phyloP scores from a whole-genome alignment of 1,140 invertebrate species.

The Cyclina sinensis region DNA sequence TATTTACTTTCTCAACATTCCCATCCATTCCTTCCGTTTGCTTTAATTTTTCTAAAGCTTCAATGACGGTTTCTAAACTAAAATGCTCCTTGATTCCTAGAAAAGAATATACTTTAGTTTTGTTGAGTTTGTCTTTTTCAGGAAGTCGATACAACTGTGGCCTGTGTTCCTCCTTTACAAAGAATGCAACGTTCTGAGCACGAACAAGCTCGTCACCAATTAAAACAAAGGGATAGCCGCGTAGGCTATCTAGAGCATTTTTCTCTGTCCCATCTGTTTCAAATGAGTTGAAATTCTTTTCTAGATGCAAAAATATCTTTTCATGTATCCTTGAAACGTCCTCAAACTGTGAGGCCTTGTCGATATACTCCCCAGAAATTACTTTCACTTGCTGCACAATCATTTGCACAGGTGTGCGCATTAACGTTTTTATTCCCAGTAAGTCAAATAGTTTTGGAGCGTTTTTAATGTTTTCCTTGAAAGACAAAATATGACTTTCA shows the following conservation, averaged over 20 bases:
- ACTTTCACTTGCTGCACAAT: neutral
- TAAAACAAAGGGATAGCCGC: neutral
- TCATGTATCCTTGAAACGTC: neutral
- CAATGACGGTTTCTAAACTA: neutral
- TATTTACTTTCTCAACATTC: constrained; percentile 30
- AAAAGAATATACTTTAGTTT: neutral
- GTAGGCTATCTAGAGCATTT: neutral
- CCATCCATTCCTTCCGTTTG: neutral
- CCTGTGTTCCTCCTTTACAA: neutral
- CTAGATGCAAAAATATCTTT: neutral
- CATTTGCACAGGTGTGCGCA: neutral
- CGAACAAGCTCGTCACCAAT: constrained; percentile 20
- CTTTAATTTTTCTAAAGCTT: constrained; percentile 22
- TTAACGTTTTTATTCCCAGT: neutral
- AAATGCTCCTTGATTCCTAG: constrained; percentile 41
- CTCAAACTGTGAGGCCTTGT: neutral
- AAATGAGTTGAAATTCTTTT: neutral
- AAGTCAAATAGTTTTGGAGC: neutral
- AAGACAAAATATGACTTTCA: neutral
- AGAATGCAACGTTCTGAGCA: constrained; percentile 22
- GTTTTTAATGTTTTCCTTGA: neutral
- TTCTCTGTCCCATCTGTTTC: neutral
- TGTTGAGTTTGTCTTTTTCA: neutral
- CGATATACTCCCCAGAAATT: neutral
- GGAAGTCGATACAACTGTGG: constrained; percentile 8